Evolutionary conservation across 1,140 invertebrate genomes (phyloP).

Genomic region (Leptoteleia sp.): DNA sequence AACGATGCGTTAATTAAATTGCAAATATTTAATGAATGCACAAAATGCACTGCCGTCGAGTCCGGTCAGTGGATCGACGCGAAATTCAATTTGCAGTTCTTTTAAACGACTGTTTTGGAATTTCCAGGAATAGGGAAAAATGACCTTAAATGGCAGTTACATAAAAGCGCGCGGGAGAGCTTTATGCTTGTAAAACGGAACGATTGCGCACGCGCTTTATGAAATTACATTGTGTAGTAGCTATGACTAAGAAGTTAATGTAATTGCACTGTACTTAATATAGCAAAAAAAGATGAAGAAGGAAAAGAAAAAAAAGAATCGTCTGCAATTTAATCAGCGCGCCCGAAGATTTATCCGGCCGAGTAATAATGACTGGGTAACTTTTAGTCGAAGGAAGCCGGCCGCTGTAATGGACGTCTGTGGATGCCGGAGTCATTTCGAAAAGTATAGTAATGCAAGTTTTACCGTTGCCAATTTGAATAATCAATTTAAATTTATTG

Average conservation of each 20-base stretch:
- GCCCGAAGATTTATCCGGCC: conserved; percentile 36
- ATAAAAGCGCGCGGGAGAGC: too few relatives aligned
- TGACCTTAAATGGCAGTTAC: too few relatives aligned
- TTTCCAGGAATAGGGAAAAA: too few relatives aligned
- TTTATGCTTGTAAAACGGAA: too few relatives aligned
- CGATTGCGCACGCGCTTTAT: too few relatives aligned
- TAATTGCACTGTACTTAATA: conserved; percentile 40
- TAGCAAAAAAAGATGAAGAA: conserved; percentile 32
- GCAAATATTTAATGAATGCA: too few relatives aligned
- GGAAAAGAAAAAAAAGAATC: too few relatives aligned
- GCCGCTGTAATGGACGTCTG: conserved; percentile 31
- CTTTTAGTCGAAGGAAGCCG: conserved; percentile 38
- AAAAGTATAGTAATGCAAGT: conserved; percentile 50
- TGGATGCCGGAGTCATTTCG: conserved; percentile 42
- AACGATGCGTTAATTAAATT: too few relatives aligned
- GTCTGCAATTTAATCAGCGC: conserved; percentile 45
- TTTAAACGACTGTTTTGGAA: too few relatives aligned
- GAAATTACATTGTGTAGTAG: conserved; percentile 27
- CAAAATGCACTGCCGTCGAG: too few relatives aligned
- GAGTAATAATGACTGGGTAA: conserved; percentile 46
- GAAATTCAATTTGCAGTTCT: too few relatives aligned
- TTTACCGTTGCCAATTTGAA: conserved; percentile 31
- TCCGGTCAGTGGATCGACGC: too few relatives aligned
- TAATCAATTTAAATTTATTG: conserved; percentile 48
- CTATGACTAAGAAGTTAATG: conserved; percentile 39